A percentile compares a stretch with the other conserved stretches of the same genome.
Conservation (phyloP, 2,797 vertebrate genomes). For the Telmatherina bonti region DNA sequence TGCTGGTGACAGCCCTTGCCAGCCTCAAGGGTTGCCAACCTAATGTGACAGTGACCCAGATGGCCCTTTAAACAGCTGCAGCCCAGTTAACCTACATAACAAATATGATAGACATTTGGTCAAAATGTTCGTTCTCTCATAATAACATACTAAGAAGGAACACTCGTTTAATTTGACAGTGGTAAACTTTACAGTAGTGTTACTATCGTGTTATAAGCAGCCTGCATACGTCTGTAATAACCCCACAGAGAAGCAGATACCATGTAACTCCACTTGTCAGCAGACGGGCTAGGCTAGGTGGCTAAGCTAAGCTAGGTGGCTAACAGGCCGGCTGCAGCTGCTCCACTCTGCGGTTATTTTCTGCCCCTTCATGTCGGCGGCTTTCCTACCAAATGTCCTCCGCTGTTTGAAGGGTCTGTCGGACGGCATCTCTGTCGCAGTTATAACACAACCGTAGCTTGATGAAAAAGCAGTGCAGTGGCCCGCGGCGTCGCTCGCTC, state of each 20-base stretch:
- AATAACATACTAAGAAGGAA: not conserved
- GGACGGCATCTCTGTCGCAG: constrained; percentile 86
- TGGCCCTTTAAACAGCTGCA: not conserved
- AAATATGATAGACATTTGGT: too few relatives aligned
- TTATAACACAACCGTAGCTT: not conserved
- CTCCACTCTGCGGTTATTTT: not conserved
- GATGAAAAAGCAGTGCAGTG: not conserved
- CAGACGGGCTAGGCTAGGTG: constrained; percentile 10
- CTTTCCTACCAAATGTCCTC: constrained; percentile 91
- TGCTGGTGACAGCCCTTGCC: constrained; percentile 29
- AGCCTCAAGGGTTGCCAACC: not conserved
- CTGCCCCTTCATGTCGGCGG: not conserved
- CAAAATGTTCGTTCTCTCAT: too few relatives aligned
- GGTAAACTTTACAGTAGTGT: not conserved
- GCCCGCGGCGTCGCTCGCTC: not conserved
- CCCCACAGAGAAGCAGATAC: not conserved
- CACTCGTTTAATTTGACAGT: not conserved
- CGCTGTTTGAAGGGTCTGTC: constrained; percentile 96
- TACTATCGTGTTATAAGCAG: not conserved
- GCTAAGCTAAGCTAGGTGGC: constrained; percentile 32
- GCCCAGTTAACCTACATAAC: not conserved
- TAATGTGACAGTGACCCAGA: constrained; percentile 43
- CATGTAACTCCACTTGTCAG: constrained; percentile 8
- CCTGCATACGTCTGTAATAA: not conserved
- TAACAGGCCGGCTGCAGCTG: constrained; percentile 48